These are phyloP conservation scores for Cyphomyrus plagiostoma DNA, from an alignment of 2,113 vertebrate genomes.

Conservation along the genomic window DNA sequence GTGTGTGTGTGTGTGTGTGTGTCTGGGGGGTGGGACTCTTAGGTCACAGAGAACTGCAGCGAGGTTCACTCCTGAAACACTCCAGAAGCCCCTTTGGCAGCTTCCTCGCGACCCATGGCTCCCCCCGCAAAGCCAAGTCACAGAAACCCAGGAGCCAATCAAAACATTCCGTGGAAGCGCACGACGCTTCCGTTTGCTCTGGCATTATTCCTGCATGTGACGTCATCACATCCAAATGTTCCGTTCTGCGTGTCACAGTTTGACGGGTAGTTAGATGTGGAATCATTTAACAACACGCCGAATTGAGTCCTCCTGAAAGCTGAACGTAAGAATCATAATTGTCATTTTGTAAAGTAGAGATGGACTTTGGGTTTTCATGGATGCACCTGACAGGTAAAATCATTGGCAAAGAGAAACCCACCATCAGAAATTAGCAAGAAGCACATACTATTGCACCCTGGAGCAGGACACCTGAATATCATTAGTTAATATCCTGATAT, in stretches of 20 bases:
- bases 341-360: neutral
- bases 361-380: neutral
- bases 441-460: neutral
- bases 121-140: too few relatives aligned
- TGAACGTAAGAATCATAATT: neutral
- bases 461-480: neutral
- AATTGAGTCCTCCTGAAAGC: neutral
- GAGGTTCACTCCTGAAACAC: neutral
- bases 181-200: neutral
- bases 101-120: fast-evolving
- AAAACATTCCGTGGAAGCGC: neutral
- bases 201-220: neutral
- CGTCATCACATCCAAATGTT: neutral
- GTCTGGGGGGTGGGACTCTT: neutral
- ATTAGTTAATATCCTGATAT: neutral
- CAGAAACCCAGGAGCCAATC: neutral
- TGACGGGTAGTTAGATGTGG: neutral
- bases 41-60: neutral
- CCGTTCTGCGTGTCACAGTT: neutral
- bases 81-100: neutral
- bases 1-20: too few relatives aligned
- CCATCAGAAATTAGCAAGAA: neutral
- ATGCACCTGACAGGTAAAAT: neutral
- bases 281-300: neutral
- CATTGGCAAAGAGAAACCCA: neutral